Percentiles rank a stretch among this genome's conserved stretches.
Evolutionary conservation across 2,888 invertebrate species (phyloP).

Genomic region (Azorinus chamasolen): DNA sequence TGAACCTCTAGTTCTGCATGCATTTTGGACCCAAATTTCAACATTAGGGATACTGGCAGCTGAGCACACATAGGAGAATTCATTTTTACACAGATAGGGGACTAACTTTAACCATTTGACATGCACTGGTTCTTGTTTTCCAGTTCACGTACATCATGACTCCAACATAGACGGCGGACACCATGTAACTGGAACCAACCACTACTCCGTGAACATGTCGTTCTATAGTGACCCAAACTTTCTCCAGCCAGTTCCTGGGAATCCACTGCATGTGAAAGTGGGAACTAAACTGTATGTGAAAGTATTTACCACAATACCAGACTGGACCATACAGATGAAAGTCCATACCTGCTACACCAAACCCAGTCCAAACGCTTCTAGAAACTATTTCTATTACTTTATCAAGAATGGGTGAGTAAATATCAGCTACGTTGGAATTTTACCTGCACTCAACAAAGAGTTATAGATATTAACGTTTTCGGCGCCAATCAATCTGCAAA

Average conservation of each 20-base stretch:
- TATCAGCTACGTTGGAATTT: no score
- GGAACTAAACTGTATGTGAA: constrained; percentile 53
- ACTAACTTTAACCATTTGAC: no score
- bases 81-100: no score
- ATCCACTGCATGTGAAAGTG: constrained; percentile 48
- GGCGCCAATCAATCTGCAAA: no score
- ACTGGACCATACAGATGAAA: constrained; percentile 53
- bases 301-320: constrained; percentile 43
- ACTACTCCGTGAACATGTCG: constrained; percentile 49
- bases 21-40: no score
- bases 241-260: constrained; percentile 31
- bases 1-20: no score
- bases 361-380: constrained; percentile 26
- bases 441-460: no score
- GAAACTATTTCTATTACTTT: constrained; percentile 28
- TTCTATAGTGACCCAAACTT: constrained; percentile 59
- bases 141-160: constrained; percentile 48
- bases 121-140: no score
- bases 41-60: no score
- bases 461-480: no score
- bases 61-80: no score
- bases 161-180: constrained; percentile 9
- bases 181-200: constrained; percentile 24
- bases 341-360: constrained; percentile 56
- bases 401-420: constrained; percentile 56